Percentiles rank a stretch among this genome's conserved stretches.
These are phyloP conservation scores for Drosophila novamexicana DNA, from an alignment of 1,140 invertebrate genomes.

Conservation along the genomic window DNA sequence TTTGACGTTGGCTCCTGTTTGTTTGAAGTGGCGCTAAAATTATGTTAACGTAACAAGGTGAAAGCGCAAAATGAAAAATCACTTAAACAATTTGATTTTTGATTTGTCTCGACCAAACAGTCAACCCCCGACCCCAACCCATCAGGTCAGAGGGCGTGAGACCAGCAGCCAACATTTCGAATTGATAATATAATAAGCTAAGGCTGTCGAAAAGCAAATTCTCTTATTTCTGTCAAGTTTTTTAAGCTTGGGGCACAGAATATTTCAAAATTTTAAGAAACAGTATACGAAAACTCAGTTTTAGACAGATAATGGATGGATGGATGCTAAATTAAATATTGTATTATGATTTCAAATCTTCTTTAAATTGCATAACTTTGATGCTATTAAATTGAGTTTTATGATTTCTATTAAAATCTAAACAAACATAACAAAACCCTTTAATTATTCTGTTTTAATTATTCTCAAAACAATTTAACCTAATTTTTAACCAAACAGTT, in stretches of 20 bases:
- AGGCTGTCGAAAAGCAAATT: background rate
- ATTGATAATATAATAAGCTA: background rate
- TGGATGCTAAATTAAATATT: no score
- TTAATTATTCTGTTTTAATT: no score
- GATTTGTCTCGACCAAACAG: constrained; percentile 56
- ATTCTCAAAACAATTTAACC: no score
- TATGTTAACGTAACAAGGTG: constrained; percentile 79
- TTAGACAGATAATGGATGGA: no score
- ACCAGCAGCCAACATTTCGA: background rate
- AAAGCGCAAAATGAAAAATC: constrained; percentile 81
- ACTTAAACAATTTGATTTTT: constrained; percentile 81
- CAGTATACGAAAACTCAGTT: no score
- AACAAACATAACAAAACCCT: no score
- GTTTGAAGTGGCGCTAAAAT: constrained; percentile 67
- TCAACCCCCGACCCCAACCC: background rate
- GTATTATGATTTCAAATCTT: no score
- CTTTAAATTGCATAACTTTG: no score
- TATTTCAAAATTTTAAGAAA: background rate
- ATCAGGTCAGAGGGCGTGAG: background rate
- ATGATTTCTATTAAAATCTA: no score
- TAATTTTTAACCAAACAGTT: no score
- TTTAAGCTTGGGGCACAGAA: background rate
- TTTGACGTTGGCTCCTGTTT: constrained; percentile 51
- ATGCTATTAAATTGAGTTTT: no score
- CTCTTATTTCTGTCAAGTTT: background rate